Conservation (phyloP, 2,888 invertebrate species). For the Blera fallax region DNA sequence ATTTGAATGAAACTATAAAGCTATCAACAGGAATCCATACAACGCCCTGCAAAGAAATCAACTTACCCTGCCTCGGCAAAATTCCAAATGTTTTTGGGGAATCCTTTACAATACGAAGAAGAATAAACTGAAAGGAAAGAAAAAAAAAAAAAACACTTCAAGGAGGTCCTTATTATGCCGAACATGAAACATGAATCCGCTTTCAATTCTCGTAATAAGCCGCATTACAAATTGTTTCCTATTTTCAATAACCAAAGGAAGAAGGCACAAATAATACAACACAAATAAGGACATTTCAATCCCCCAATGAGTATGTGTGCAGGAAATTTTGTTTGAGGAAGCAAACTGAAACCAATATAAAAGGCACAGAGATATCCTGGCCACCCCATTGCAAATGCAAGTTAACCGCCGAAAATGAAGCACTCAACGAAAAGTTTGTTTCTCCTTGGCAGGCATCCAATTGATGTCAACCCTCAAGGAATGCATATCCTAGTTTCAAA, state of each 20-base stretch:
- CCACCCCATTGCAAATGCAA: slow-evolving; percentile 46
- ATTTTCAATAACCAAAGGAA: slow-evolving; percentile 55
- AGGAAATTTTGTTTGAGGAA: slow-evolving; percentile 15
- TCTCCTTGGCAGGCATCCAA: slow-evolving; percentile 66
- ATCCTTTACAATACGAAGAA: neutral
- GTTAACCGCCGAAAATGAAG: slow-evolving; percentile 68
- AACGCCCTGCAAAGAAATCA: neutral
- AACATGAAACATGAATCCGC: slow-evolving; percentile 70
- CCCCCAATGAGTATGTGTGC: slow-evolving; percentile 19
- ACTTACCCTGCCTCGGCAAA: slow-evolving; percentile 22
- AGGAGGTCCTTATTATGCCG: slow-evolving; percentile 64
- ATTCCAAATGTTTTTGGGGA: slow-evolving; percentile 22
- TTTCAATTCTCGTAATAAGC: slow-evolving; percentile 71
- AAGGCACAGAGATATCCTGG: neutral
- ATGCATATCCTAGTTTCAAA: slow-evolving; percentile 62
- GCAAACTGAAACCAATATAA: slow-evolving; percentile 20
- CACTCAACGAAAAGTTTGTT: slow-evolving; percentile 66
- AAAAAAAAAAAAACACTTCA: neutral
- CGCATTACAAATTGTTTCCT: slow-evolving; percentile 72
- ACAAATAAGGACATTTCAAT: slow-evolving; percentile 54
- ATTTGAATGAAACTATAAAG: slow-evolving; percentile 13
- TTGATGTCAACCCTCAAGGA: slow-evolving; percentile 63
- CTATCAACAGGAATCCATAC: neutral
- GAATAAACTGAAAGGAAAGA: neutral
- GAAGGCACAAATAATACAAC: slow-evolving; percentile 8